Evolutionary conservation across 2,797 vertebrate genomes (phyloP).

Genomic region (Oreochromis mossambicus): DNA sequence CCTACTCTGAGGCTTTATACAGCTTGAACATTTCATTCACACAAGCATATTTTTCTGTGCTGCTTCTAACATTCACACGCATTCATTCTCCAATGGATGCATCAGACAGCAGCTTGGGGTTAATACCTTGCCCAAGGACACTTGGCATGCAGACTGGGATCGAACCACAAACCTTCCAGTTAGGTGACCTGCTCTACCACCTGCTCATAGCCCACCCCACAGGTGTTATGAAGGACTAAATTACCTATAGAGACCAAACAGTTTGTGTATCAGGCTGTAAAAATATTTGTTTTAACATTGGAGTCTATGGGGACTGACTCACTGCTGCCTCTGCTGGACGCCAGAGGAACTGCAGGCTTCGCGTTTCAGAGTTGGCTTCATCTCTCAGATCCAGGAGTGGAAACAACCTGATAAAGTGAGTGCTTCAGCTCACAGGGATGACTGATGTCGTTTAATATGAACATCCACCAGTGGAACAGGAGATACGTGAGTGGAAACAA

Average conservation of each 20-base stretch:
- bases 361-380: background rate
- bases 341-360: background rate
- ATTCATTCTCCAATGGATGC: background rate
- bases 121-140: fast-evolving
- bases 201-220: background rate
- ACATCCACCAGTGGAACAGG: background rate
- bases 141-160: background rate
- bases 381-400: background rate
- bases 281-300: background rate
- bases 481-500: background rate
- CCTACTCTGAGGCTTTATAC: background rate
- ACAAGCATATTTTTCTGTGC: background rate
- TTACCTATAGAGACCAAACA: background rate
- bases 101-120: background rate
- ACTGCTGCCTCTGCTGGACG: background rate
- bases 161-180: background rate
- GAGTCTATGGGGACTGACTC: background rate
- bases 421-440: background rate
- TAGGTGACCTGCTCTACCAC: background rate
- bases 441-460: background rate
- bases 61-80: background rate
- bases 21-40: background rate
- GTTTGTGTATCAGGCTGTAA: background rate
- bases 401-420: background rate
- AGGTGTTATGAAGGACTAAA: background rate